Conservation (phyloP, 2,113 vertebrate species). For the Phaethon lepturus region DNA sequence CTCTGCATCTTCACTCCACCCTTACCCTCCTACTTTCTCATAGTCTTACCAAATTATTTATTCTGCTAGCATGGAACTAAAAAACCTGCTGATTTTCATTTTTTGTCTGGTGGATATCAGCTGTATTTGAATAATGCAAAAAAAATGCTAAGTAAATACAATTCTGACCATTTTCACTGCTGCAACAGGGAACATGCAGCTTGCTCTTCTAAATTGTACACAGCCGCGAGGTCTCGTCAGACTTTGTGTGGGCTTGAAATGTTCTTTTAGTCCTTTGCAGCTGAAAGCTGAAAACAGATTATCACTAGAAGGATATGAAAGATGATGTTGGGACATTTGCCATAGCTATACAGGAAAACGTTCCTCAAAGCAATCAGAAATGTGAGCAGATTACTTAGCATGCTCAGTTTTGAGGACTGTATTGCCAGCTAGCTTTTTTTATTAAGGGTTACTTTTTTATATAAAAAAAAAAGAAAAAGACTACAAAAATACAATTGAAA, state of each 20-base stretch:
- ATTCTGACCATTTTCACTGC: background rate
- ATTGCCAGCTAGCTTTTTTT: background rate
- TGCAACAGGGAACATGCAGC: background rate
- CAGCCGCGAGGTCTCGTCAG: background rate
- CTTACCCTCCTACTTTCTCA: background rate
- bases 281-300: background rate
- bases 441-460: background rate
- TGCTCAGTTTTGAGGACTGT: background rate
- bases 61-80: background rate
- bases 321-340: background rate
- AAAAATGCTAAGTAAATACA: background rate
- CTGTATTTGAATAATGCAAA: background rate
- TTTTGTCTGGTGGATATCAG: background rate
- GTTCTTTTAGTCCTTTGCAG: background rate
- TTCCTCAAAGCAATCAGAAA: background rate
- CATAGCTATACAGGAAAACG: background rate
- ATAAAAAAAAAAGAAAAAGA: background rate
- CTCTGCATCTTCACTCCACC: background rate
- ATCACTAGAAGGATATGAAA: background rate
- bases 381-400: background rate
- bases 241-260: conserved; percentile 8
- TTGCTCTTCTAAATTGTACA: background rate
- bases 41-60: background rate
- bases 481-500: background rate
- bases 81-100: background rate